Percentiles rank a stretch among this genome's conserved stretches.
phyloP scores from a whole-genome alignment of 2,113 vertebrate genomes.

The Scopus umbretta region DNA sequence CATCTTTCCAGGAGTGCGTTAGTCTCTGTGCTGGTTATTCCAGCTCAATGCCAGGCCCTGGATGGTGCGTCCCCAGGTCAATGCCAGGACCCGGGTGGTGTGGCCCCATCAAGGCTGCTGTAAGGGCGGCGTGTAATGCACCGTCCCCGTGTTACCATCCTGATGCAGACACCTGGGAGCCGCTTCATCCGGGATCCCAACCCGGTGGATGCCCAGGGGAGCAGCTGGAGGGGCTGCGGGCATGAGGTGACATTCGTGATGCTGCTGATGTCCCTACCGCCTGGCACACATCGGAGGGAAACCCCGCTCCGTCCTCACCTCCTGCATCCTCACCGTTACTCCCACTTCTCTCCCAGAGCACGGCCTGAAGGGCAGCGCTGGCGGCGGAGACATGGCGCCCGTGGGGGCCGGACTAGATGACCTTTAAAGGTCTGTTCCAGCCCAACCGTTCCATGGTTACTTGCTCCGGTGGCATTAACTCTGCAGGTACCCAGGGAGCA shows the following conservation, averaged over 20 bases:
- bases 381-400: background rate
- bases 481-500: background rate
- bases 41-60: background rate
- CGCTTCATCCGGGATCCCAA: background rate
- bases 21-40: background rate
- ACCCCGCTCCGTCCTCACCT: background rate
- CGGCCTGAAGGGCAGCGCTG: background rate
- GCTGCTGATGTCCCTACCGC: background rate
- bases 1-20: background rate
- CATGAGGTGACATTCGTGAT: background rate
- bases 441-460: background rate
- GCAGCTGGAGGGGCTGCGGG: background rate
- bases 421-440: background rate
- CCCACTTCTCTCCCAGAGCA: background rate
- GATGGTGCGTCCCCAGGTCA: too few relatives aligned
- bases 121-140: background rate
- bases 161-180: background rate
- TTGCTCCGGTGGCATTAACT: background rate
- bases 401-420: rapidly evolving
- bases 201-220: background rate
- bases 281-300: background rate
- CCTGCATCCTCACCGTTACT: background rate
- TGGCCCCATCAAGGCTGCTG: background rate
- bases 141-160: background rate
- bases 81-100: too few relatives aligned